Percentiles rank a stretch among this genome's conserved stretches.
phyloP scores from a whole-genome alignment of 1,140 invertebrate species.

The Nasonia vitripennis region DNA sequence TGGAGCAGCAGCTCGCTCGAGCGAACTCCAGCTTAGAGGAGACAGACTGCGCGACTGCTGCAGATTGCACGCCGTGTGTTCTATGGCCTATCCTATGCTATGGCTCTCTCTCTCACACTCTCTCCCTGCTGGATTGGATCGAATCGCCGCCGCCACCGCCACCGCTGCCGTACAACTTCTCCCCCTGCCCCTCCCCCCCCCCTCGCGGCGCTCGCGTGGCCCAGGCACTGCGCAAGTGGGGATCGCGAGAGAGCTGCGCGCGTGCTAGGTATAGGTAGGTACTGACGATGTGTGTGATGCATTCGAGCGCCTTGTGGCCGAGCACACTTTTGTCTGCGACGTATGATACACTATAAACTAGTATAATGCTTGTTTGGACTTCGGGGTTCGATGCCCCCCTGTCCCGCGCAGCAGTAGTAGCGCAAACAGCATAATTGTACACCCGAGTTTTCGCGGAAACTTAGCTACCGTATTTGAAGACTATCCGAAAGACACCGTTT shows the following conservation, averaged over 20 bases:
- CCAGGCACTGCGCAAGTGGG: not conserved
- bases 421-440: too few relatives aligned
- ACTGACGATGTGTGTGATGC: too few relatives aligned
- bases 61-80: not conserved
- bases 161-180: not conserved
- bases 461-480: too few relatives aligned
- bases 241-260: too few relatives aligned
- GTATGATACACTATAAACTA: slow-evolving; percentile 1
- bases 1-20: slow-evolving; percentile 5
- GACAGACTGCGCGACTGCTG: slow-evolving; percentile 5
- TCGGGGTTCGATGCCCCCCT: slow-evolving; percentile 21
- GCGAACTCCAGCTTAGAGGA: not conserved
- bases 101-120: not conserved
- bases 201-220: not conserved
- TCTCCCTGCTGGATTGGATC: not conserved
- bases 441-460: too few relatives aligned
- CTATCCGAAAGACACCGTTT: too few relatives aligned
- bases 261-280: too few relatives aligned
- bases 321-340: not conserved
- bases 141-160: not conserved
- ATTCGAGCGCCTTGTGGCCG: too few relatives aligned
- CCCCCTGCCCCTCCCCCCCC: not conserved
- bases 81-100: not conserved
- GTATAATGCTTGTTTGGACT: not conserved
- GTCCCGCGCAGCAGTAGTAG: not conserved